A percentile compares a stretch with the other conserved stretches of the same genome.
These are phyloP conservation scores for Steatornis caripensis DNA, from an alignment of 2,113 vertebrate species.

Conservation along the genomic window DNA sequence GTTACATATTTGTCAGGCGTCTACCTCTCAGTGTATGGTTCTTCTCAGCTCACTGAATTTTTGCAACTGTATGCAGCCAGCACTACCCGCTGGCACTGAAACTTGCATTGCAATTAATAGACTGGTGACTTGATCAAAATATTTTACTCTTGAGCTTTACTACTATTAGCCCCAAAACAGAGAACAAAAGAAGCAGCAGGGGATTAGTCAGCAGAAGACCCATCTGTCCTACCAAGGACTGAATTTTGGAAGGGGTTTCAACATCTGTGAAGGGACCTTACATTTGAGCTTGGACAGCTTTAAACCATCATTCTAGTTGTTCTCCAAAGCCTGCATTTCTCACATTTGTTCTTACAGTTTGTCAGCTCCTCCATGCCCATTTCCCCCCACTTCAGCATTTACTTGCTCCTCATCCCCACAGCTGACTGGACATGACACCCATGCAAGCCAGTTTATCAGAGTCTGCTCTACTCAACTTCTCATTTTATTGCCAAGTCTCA, in stretches of 20 bases:
- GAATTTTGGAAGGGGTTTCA: not conserved
- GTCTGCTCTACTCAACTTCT: not conserved
- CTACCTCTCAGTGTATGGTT: not conserved
- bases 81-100: not conserved
- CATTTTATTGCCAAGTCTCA: not conserved
- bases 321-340: not conserved
- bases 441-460: not conserved
- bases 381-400: not conserved
- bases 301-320: not conserved
- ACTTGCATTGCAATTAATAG: not conserved
- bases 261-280: not conserved
- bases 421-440: accelerated
- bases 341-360: not conserved
- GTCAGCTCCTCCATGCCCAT: not conserved
- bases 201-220: not conserved
- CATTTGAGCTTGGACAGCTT: not conserved
- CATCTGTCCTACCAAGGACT: not conserved
- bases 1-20: accelerated
- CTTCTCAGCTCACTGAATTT: not conserved
- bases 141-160: not conserved
- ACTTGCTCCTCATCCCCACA: not conserved
- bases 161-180: not conserved
- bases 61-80: not conserved
- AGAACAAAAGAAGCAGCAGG: not conserved
- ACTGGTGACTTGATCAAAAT: not conserved